Percentiles rank a stretch among this genome's conserved stretches.
These are phyloP conservation scores for Urophycis tenuis DNA, from an alignment of 2,797 vertebrate genomes.

Conservation along the genomic window DNA sequence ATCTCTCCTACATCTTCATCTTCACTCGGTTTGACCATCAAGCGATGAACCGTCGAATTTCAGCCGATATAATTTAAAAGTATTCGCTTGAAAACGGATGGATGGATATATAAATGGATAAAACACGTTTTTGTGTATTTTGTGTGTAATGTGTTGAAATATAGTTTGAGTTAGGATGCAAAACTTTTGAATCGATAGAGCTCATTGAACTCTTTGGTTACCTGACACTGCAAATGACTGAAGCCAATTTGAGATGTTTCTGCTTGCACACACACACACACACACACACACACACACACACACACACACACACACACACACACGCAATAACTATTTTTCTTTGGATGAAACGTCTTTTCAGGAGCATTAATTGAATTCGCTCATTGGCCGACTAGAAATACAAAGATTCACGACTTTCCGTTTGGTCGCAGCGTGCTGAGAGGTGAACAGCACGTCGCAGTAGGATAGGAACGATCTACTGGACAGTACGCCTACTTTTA, in stretches of 20 bases:
- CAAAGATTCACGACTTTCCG: too few species aligned
- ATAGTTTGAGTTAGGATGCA: background rate
- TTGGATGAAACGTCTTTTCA: too few species aligned
- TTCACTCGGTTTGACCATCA: background rate
- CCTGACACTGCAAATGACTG: background rate
- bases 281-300: background rate
- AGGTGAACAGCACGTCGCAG: too few species aligned
- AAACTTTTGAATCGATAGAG: background rate
- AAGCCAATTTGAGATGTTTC: background rate
- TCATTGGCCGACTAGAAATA: too few species aligned
- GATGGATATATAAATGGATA: too few species aligned
- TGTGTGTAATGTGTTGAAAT: background rate
- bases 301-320: background rate
- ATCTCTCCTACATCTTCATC: background rate
- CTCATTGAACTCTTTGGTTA: background rate
- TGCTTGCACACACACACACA: background rate
- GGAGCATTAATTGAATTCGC: too few species aligned
- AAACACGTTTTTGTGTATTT: background rate
- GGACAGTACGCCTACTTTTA: too few species aligned
- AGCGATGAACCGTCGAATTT: background rate
- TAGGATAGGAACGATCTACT: too few species aligned
- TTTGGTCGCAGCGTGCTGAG: too few species aligned
- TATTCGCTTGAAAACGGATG: background rate
- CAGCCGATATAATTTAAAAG: background rate
- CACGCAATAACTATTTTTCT: background rate